A percentile compares a stretch with the other conserved stretches of the same genome.
These are phyloP conservation scores for Lithobius niger DNA, from an alignment of 1,140 invertebrate genomes.

Conservation along the genomic window DNA sequence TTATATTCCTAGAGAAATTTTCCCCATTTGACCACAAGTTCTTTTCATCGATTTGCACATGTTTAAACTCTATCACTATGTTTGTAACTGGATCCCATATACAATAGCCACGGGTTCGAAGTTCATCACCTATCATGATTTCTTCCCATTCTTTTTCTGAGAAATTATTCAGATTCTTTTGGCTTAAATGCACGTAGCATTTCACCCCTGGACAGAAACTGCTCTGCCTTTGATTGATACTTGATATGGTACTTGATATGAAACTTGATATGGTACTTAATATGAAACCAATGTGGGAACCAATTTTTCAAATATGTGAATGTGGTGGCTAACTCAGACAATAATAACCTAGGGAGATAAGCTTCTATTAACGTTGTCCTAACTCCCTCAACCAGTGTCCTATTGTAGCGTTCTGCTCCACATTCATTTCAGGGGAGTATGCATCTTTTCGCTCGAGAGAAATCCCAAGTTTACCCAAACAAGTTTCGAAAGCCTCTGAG, in stretches of 20 bases:
- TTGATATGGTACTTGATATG: too few relatives aligned
- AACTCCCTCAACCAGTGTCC: constrained; percentile 24
- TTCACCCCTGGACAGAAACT: not conserved
- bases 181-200: not conserved
- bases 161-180: not conserved
- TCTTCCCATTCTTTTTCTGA: not conserved
- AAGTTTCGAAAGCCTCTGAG: constrained; percentile 10
- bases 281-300: constrained; percentile 7
- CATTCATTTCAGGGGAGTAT: constrained; percentile 29
- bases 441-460: constrained; percentile 20
- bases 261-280: constrained; percentile 20
- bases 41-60: too few relatives aligned
- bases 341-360: constrained; percentile 28
- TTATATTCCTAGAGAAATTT: too few relatives aligned
- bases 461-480: constrained; percentile 12
- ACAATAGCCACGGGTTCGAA: not conserved
- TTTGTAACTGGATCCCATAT: not conserved
- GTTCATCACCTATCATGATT: not conserved
- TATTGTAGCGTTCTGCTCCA: constrained; percentile 28
- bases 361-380: constrained; percentile 28
- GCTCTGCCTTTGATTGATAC: constrained; percentile 5
- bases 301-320: constrained; percentile 32
- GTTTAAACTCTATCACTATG: too few relatives aligned
- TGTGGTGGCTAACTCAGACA: constrained; percentile 34
- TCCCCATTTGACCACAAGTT: too few relatives aligned